A percentile compares a stretch with the other conserved stretches of the same genome.
Conservation (phyloP, 2,113 vertebrate species). For the Heterotis niloticus region DNA sequence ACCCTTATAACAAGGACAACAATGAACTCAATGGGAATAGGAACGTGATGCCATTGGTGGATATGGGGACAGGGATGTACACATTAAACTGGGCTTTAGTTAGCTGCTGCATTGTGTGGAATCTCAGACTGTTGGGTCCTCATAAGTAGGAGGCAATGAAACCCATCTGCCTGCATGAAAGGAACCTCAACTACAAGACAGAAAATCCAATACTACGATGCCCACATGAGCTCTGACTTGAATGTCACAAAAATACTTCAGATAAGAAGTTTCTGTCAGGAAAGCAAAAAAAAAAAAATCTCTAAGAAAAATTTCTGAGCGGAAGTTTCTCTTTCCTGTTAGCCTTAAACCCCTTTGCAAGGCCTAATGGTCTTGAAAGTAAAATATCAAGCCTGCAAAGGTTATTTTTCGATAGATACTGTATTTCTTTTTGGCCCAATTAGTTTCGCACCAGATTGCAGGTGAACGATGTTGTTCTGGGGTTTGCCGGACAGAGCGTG, state of each 20-base stretch:
- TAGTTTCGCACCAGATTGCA: constrained; percentile 48
- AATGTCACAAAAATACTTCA: too few species aligned
- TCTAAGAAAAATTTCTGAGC: constrained; percentile 43
- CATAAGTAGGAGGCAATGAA: constrained; percentile 8
- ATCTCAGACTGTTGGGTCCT: background rate
- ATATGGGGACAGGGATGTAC: too few species aligned
- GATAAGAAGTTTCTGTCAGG: constrained; percentile 43
- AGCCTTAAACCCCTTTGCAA: constrained; percentile 59
- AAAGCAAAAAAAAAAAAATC: too few species aligned
- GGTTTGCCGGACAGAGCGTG: constrained; percentile 41
- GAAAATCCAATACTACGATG: background rate
- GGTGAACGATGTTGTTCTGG: constrained; percentile 55
- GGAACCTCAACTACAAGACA: background rate
- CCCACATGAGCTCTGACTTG: too few species aligned
- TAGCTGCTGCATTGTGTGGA: background rate
- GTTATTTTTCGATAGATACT: constrained; percentile 66
- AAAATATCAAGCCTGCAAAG: constrained; percentile 67
- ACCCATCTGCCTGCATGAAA: constrained; percentile 4
- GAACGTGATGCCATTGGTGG: too few species aligned
- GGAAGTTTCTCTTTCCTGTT: constrained; percentile 51
- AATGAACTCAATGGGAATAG: too few species aligned
- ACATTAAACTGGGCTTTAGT: too few species aligned
- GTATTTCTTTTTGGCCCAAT: constrained; percentile 55
- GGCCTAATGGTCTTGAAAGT: constrained; percentile 66
- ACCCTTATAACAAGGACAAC: too few species aligned